phyloP scores from a whole-genome alignment of 2,888 invertebrate genomes.

The Branchipolynoe longqiensis region DNA sequence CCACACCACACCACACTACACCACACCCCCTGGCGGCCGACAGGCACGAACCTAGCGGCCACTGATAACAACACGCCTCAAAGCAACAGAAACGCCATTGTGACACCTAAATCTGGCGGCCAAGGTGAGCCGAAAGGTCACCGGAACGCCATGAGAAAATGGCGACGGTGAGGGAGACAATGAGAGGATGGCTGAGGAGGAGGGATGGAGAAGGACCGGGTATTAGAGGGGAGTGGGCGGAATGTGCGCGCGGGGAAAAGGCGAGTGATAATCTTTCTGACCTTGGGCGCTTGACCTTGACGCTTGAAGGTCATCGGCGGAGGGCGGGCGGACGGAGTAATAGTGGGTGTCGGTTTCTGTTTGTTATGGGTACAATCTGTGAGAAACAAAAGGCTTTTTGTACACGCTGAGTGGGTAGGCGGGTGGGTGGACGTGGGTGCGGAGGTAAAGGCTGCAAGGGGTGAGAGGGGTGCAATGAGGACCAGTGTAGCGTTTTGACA shows the following conservation, averaged over 20 bases:
- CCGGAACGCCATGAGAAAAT: constrained; percentile 29
- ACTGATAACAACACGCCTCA: constrained; percentile 34
- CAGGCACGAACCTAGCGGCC: constrained; percentile 37
- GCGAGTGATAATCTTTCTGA: constrained; percentile 41
- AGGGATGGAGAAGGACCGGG: not conserved
- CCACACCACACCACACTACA: not conserved
- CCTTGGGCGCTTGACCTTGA: constrained; percentile 54
- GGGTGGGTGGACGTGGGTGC: not conserved
- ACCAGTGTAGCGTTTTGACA: constrained; percentile 27
- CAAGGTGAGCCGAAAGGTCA: constrained; percentile 32
- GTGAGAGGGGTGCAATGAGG: not conserved
- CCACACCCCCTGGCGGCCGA: not conserved
- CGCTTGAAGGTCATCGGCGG: constrained; percentile 26
- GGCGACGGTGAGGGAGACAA: constrained; percentile 40
- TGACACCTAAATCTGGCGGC: constrained; percentile 28
- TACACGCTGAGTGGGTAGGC: not conserved
- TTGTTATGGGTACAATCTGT: constrained; percentile 25
- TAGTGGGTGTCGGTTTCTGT: constrained; percentile 11
- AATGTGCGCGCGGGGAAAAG: not conserved
- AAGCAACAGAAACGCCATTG: constrained; percentile 46
- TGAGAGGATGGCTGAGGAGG: constrained; percentile 16
- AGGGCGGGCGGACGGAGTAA: not conserved
- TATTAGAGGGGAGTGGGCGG: not conserved
- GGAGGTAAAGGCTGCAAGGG: not conserved
- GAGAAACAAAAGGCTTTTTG: constrained; percentile 26